Percentiles rank a stretch among this genome's conserved stretches.
phyloP scores from a whole-genome alignment of 2,797 vertebrate genomes.

The Argyrosomus regius region DNA sequence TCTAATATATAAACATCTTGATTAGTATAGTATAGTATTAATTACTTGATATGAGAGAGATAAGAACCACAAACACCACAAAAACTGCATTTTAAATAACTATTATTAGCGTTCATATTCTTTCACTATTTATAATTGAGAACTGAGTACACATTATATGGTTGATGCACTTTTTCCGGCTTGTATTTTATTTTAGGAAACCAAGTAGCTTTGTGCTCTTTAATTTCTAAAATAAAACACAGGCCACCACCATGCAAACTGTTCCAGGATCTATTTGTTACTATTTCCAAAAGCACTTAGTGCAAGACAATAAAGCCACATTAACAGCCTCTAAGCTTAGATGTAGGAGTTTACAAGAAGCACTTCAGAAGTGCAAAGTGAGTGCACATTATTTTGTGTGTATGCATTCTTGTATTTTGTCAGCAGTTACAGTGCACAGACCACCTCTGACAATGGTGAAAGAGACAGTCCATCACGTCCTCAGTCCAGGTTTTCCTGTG shows the following conservation, averaged over 20 bases:
- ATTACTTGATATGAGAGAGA: background rate
- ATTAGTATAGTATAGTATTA: too few relatives aligned
- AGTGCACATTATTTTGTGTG: background rate
- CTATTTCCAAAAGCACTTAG: constrained; percentile 46
- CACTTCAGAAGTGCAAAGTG: constrained; percentile 26
- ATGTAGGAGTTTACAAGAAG: constrained; percentile 24
- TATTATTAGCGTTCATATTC: background rate
- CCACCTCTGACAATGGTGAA: constrained; percentile 45
- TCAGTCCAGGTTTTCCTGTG: constrained; percentile 43
- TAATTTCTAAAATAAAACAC: constrained; percentile 26
- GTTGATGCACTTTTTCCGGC: background rate
- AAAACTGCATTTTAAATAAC: too few relatives aligned
- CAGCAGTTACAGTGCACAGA: constrained; percentile 26
- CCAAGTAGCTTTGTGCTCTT: constrained; percentile 2
- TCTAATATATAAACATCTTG: too few relatives aligned
- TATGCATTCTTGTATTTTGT: constrained; percentile 13
- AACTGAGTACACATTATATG: background rate
- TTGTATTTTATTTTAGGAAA: constrained; percentile 16
- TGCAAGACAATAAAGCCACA: constrained; percentile 46
- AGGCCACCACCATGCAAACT: constrained; percentile 31
- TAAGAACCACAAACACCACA: too few relatives aligned
- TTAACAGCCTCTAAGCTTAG: constrained; percentile 46
- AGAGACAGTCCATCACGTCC: constrained; percentile 53
- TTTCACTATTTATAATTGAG: background rate
- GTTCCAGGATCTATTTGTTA: constrained; percentile 39